Evolutionary conservation across 92 coral and sea anemone genomes (phyloP).

Genomic region (Palythoa grandiflora): DNA sequence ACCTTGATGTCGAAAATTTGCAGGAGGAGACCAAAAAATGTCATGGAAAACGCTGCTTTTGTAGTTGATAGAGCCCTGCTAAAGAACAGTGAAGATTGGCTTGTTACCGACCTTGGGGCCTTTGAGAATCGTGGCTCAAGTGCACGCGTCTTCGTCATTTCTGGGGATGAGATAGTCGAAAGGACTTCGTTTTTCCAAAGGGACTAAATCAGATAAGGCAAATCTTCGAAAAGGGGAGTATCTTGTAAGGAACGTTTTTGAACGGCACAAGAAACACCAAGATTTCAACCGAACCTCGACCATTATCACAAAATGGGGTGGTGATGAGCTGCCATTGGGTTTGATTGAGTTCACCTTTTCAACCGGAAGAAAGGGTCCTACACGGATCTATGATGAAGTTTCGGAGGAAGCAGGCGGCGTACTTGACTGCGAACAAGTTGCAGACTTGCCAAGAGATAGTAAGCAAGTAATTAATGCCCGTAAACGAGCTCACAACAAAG

Average conservation of each 20-base stretch:
- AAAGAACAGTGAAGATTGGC: conserved; percentile 66
- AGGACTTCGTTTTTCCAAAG: conserved; percentile 31
- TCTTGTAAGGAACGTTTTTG: conserved; percentile 42
- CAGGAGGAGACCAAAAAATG: conserved; percentile 52
- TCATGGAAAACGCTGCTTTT: conserved; percentile 63
- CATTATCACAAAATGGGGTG: conserved; percentile 36
- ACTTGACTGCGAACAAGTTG: conserved; percentile 49
- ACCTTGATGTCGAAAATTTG: conserved; percentile 60
- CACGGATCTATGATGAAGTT: conserved; percentile 53
- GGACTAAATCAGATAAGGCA: conserved; percentile 19
- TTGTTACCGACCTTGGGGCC: conserved; percentile 58
- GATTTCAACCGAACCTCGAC: conserved; percentile 58
- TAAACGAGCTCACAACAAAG: conserved; percentile 35
- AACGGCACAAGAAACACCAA: conserved; percentile 57
- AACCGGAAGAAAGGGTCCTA: conserved; percentile 48
- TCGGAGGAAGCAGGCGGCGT: conserved; percentile 57
- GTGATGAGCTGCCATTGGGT: conserved; percentile 53
- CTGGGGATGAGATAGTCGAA: conserved; percentile 41
- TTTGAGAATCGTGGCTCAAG: conserved; percentile 62
- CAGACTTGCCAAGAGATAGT: conserved; percentile 68
- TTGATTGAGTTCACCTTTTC: conserved; percentile 53
- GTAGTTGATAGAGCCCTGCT: conserved; percentile 49
- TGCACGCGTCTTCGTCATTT: conserved; percentile 45
- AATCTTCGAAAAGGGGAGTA: conserved; percentile 43
- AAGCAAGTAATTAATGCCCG: conserved; percentile 59